A percentile compares a stretch with the other conserved stretches of the same genome.
phyloP scores from a whole-genome alignment of 2,797 vertebrate species.

The Macrochelys suwanniensis region DNA sequence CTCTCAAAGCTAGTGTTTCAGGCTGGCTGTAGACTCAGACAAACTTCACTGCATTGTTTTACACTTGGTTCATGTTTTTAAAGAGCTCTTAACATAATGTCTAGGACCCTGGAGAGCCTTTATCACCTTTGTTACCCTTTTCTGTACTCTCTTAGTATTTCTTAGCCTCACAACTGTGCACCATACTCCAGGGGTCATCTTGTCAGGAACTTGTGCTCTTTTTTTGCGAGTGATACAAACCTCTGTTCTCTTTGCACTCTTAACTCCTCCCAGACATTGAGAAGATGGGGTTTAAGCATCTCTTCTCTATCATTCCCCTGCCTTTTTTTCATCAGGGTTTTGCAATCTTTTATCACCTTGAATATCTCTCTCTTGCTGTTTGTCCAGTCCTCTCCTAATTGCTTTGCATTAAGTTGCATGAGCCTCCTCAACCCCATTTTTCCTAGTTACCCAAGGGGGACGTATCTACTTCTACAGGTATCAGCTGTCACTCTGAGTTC shows the following conservation, averaged over 20 bases:
- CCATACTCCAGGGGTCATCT: background rate
- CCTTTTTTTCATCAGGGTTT: background rate
- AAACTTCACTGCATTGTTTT: background rate
- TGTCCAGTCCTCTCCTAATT: background rate
- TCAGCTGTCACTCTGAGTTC: background rate
- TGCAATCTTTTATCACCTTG: background rate
- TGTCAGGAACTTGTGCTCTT: background rate
- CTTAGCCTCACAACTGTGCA: background rate
- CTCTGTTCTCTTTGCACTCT: background rate
- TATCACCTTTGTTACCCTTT: background rate
- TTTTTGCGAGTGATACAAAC: background rate
- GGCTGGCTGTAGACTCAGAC: background rate
- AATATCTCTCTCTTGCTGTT: background rate
- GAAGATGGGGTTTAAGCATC: background rate
- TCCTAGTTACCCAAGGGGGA: background rate
- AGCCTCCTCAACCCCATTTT: background rate
- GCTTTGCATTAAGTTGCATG: background rate
- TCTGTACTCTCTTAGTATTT: background rate
- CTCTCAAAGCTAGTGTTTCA: background rate
- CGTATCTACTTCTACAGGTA: too few relatives aligned
- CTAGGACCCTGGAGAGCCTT: background rate
- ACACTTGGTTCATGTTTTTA: background rate
- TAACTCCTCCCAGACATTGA: background rate
- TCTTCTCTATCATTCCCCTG: background rate
- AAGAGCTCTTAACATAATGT: background rate